A percentile compares a stretch with the other conserved stretches of the same genome.
phyloP scores from a whole-genome alignment of 30 jellyfish, hydroid and myxozoan genomes.

The Hydractinia symbiolongicarpus region DNA sequence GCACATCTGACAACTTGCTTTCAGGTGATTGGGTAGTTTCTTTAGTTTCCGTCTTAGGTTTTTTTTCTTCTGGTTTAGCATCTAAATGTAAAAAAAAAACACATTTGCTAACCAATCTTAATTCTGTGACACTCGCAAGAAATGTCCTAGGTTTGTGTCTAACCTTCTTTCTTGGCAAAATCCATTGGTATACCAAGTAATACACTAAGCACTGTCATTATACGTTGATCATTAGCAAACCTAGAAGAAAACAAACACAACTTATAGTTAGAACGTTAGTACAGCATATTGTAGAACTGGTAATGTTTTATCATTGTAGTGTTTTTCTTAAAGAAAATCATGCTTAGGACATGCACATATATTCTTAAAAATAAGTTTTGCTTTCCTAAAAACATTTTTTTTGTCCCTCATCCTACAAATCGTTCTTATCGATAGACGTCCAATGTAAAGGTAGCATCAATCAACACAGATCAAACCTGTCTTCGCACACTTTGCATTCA shows the following conservation, averaged over 20 bases:
- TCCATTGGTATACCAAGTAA: constrained; percentile 64
- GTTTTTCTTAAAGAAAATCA: no score
- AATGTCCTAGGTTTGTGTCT: neutral
- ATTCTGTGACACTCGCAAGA: no score
- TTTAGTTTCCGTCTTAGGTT: constrained; percentile 17
- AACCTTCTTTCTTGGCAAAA: constrained; percentile 55
- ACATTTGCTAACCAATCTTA: no score
- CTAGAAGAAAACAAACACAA: constrained; percentile 21
- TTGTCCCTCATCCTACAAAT: no score
- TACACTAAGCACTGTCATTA: constrained; percentile 88
- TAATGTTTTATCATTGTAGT: no score
- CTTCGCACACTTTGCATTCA: no score
- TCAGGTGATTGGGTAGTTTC: constrained; percentile 20
- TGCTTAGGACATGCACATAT: neutral
- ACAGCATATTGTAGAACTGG: no score
- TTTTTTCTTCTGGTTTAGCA: constrained; percentile 36
- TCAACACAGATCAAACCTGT: no score
- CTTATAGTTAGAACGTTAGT: no score
- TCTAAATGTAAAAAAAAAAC: neutral
- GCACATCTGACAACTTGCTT: constrained; percentile 36
- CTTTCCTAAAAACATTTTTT: neutral
- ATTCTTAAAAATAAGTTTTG: neutral
- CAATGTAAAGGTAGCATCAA: no score
- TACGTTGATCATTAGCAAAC: constrained; percentile 82
- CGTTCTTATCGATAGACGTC: no score